A percentile compares a stretch with the other conserved stretches of the same genome.
These are phyloP conservation scores for Paramuricea clavata DNA, from an alignment of 92 coral and sea anemone species.

Conservation along the genomic window DNA sequence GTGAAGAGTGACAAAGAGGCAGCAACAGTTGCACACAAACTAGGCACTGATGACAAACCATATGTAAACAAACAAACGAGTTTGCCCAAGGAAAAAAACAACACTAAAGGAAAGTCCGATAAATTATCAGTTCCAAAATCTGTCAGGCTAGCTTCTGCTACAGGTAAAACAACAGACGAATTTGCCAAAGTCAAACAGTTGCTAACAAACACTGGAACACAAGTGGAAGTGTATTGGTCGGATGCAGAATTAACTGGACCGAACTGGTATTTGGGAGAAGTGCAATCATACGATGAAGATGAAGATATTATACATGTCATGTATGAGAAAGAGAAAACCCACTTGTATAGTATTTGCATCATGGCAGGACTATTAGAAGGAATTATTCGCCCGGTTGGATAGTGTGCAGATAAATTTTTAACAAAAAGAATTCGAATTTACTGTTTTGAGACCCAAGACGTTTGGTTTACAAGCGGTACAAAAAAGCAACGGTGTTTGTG, in stretches of 20 bases:
- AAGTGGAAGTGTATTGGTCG: neutral
- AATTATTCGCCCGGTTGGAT: neutral
- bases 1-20: neutral
- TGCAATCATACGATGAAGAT: neutral
- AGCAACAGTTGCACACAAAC: neutral
- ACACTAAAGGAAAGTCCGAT: neutral
- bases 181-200: neutral
- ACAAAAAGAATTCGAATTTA: too few relatives aligned
- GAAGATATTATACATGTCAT: neutral
- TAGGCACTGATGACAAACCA: neutral
- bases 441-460: too few relatives aligned
- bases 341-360: neutral
- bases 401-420: too few relatives aligned
- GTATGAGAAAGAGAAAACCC: neutral
- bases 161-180: neutral
- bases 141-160: neutral
- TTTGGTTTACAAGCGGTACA: too few relatives aligned
- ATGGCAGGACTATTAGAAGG: neutral
- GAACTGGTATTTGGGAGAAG: neutral
- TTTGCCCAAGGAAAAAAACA: neutral
- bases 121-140: neutral
- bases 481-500: too few relatives aligned
- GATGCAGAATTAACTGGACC: neutral
- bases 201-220: neutral
- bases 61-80: neutral